phyloP scores from a whole-genome alignment of 2,113 vertebrate species.

The Pangasianodon hypophthalmus region DNA sequence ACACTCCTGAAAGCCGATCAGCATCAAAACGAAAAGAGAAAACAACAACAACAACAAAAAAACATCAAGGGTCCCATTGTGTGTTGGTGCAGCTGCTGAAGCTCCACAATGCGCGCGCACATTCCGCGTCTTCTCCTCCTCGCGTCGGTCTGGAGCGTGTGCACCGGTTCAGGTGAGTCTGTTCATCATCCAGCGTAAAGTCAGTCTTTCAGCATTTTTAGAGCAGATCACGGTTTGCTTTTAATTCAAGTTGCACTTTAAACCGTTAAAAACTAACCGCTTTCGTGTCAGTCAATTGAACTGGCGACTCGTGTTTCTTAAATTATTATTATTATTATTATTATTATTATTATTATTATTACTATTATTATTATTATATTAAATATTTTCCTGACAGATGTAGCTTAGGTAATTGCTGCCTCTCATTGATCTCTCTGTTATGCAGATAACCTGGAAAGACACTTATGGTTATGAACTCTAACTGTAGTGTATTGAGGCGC shows the following conservation, averaged over 20 bases:
- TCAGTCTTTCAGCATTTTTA: not conserved
- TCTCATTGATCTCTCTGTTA: not conserved
- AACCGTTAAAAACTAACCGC: not conserved
- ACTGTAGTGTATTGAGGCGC: not conserved
- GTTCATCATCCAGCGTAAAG: not conserved
- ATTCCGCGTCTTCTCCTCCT: conserved; percentile 61
- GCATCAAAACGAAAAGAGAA: conserved; percentile 34
- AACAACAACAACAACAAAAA: not conserved
- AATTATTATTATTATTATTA: not conserved
- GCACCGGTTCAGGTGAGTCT: conserved; percentile 65
- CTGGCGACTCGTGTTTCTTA: not conserved
- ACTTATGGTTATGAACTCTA: not conserved
- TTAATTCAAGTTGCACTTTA: not conserved
- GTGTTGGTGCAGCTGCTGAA: conserved; percentile 37
- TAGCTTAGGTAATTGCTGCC: not conserved
- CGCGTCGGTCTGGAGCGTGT: conserved; percentile 55
- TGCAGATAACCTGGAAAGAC: not conserved
- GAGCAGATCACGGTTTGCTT: not conserved
- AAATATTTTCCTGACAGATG: not conserved
- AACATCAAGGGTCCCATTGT: conserved; percentile 30
- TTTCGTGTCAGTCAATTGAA: not conserved
- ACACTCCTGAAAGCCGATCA: conserved; percentile 68
- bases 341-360: not conserved
- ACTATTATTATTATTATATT: not conserved
- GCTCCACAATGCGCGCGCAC: conserved; percentile 67